phyloP scores from a whole-genome alignment of 2,888 invertebrate genomes.

The Rapana venosa region DNA sequence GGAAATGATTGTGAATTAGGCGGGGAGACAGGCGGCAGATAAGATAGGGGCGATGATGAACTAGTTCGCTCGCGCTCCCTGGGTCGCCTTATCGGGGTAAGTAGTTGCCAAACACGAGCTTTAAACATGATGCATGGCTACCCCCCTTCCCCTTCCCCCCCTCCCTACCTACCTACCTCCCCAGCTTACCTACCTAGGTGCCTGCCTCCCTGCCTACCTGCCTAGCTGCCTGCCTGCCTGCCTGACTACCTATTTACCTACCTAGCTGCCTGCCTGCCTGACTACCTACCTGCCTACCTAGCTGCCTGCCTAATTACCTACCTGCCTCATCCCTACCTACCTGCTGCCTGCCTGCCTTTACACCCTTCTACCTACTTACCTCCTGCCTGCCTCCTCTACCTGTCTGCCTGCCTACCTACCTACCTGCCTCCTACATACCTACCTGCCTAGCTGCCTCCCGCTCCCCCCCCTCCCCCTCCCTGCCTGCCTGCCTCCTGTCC shows the following conservation, averaged over 20 bases:
- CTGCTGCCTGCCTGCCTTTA: neutral
- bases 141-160: neutral
- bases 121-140: constrained; percentile 11
- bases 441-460: neutral
- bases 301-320: neutral
- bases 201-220: neutral
- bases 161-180: neutral
- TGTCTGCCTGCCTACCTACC: neutral
- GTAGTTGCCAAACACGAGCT: constrained; percentile 18
- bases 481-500: neutral
- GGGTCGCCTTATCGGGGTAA: neutral
- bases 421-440: neutral
- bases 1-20: constrained; percentile 6
- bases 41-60: constrained; percentile 6
- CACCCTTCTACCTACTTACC: neutral
- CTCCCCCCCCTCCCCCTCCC: no score
- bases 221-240: neutral
- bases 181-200: neutral
- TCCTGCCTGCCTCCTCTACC: neutral
- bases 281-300: neutral
- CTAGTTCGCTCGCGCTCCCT: neutral
- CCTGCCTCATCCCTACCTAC: neutral
- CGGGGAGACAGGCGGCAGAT: neutral
- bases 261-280: neutral
- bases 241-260: neutral